A percentile compares a stretch with the other conserved stretches of the same genome.
These are phyloP conservation scores for Amphiura filiformis DNA, from an alignment of 35 echinoderm and acorn worm species.

Conservation along the genomic window DNA sequence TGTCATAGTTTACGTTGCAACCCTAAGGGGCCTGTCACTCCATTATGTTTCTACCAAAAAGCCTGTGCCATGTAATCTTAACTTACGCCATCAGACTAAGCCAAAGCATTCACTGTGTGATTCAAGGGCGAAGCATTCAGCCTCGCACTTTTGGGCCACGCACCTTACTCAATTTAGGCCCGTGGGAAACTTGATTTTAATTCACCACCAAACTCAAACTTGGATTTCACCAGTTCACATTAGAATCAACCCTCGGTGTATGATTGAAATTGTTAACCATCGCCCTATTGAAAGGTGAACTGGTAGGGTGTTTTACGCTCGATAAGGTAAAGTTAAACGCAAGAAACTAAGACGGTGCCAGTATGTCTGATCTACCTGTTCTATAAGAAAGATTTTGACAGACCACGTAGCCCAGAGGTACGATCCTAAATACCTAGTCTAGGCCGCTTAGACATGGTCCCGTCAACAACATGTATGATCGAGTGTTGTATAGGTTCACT, in stretches of 20 bases:
- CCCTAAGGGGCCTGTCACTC: constrained; percentile 12
- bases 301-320: background rate
- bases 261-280: background rate
- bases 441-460: background rate
- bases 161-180: background rate
- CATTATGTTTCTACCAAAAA: background rate
- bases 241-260: background rate
- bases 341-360: background rate
- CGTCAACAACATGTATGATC: no score
- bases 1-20: background rate
- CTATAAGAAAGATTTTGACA: background rate
- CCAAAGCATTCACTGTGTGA: no score
- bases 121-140: background rate
- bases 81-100: no score
- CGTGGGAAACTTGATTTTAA: background rate
- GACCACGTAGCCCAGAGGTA: background rate
- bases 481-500: no score
- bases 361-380: background rate
- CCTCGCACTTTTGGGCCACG: background rate
- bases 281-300: no score
- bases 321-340: background rate
- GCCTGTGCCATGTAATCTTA: no score
- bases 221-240: background rate
- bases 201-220: background rate
- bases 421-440: background rate